Evolutionary conservation across 2,797 vertebrate species (phyloP).

Genomic region (Enteromius radiatus): DNA sequence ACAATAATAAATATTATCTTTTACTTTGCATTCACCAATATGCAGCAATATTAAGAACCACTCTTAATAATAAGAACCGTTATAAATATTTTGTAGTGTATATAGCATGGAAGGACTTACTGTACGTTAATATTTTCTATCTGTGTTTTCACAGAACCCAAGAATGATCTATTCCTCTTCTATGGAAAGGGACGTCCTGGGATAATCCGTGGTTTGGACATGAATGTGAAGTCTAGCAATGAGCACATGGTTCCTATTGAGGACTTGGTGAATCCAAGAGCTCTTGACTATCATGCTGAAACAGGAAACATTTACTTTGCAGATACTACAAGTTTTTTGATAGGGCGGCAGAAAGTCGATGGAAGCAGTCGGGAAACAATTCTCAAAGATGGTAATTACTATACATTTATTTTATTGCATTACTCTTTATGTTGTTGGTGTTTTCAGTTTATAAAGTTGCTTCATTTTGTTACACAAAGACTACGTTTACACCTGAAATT

Average conservation of each 20-base stretch:
- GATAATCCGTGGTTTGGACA: conserved; percentile 92
- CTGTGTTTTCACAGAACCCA: conserved; percentile 84
- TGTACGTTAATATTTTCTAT: not conserved
- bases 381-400: conserved; percentile 89
- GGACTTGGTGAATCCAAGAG: conserved; percentile 95
- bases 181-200: conserved; percentile 98
- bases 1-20: too few relatives aligned
- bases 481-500: not conserved
- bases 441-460: not conserved
- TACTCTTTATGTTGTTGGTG: not conserved
- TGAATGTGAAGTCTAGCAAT: conserved; percentile 92
- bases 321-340: conserved; percentile 97
- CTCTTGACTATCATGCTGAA: conserved; percentile 94
- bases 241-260: conserved; percentile 96
- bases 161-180: conserved; percentile 96
- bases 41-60: not conserved
- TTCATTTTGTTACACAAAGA: not conserved
- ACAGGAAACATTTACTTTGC: conserved; percentile 95
- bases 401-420: not conserved
- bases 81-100: too few relatives aligned
- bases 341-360: conserved; percentile 94
- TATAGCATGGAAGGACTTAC: too few relatives aligned
- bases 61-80: not conserved
- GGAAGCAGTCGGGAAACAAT: conserved; percentile 92
- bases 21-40: not conserved